These are phyloP conservation scores for Stramonita haemastoma DNA, from an alignment of 2,888 invertebrate species.

Conservation along the genomic window DNA sequence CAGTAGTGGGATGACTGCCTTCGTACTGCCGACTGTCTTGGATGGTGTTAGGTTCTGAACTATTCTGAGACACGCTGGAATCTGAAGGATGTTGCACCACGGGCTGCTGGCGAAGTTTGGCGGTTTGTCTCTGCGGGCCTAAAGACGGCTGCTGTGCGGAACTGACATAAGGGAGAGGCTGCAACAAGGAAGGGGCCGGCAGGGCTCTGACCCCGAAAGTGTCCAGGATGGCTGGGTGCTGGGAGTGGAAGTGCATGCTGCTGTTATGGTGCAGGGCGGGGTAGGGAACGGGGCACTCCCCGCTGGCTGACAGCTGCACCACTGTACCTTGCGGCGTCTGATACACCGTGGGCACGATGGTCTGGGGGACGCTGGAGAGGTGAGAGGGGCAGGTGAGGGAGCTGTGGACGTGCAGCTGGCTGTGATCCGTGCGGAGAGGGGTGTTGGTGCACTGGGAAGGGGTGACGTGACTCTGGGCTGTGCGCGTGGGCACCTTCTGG, in stretches of 20 bases:
- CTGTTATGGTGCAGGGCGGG: neutral
- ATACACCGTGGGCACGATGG: neutral
- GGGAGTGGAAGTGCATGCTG: neutral
- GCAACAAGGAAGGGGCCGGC: neutral
- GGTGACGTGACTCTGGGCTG: conserved; percentile 9
- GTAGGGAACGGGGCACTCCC: neutral
- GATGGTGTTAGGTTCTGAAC: neutral
- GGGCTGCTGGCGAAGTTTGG: neutral
- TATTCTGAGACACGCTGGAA: conserved; percentile 12
- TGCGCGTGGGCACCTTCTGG: conserved; percentile 16
- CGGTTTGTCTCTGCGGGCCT: neutral
- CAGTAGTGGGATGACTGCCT: neutral
- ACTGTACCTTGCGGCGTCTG: neutral
- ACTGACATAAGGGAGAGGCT: conserved; percentile 1
- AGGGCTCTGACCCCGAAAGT: neutral
- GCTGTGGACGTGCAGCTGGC: neutral
- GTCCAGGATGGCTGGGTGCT: neutral
- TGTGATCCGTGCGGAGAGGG: neutral
- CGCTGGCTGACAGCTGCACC: neutral
- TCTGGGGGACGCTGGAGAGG: neutral
- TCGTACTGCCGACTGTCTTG: conserved; percentile 5
- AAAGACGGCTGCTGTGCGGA: neutral
- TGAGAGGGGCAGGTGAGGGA: neutral
- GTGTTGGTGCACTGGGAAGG: conserved; percentile 13
- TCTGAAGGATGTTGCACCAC: conserved; percentile 27